These are phyloP conservation scores for Coryphaenoides rupestris DNA, from an alignment of 2,113 vertebrate genomes.

Conservation along the genomic window DNA sequence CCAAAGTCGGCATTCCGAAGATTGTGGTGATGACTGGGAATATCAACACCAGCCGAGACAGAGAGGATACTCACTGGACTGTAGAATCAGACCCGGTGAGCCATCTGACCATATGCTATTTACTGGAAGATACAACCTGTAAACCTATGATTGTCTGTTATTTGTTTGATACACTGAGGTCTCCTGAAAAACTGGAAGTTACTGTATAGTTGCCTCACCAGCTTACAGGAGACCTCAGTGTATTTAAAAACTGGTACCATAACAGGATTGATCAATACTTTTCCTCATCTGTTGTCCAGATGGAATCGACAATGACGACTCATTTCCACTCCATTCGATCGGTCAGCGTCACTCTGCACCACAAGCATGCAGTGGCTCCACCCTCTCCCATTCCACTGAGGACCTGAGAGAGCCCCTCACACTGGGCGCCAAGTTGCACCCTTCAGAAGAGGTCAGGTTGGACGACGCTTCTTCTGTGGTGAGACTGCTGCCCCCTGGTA, in stretches of 20 bases:
- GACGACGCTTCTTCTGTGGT: slow-evolving; percentile 65
- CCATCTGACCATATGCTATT: no score
- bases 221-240: no score
- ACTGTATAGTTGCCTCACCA: neutral
- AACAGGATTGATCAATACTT: neutral
- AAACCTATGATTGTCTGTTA: neutral
- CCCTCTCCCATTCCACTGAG: slow-evolving; percentile 76
- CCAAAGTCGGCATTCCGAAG: no score
- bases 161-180: neutral
- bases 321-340: slow-evolving; percentile 63
- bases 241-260: neutral
- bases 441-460: slow-evolving; percentile 14
- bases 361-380: slow-evolving; percentile 77
- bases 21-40: no score
- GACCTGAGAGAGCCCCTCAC: slow-evolving; percentile 61
- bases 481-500: slow-evolving; percentile 56
- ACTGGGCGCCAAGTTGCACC: slow-evolving; percentile 45
- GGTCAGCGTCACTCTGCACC: slow-evolving; percentile 53
- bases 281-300: slow-evolving; percentile 40
- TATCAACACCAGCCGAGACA: no score
- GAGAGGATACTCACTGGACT: no score
- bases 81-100: no score
- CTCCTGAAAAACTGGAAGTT: neutral
- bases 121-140: no score
- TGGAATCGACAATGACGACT: slow-evolving; percentile 75